phyloP scores from a whole-genome alignment of 2,888 invertebrate species.

The Eurois occulta region DNA sequence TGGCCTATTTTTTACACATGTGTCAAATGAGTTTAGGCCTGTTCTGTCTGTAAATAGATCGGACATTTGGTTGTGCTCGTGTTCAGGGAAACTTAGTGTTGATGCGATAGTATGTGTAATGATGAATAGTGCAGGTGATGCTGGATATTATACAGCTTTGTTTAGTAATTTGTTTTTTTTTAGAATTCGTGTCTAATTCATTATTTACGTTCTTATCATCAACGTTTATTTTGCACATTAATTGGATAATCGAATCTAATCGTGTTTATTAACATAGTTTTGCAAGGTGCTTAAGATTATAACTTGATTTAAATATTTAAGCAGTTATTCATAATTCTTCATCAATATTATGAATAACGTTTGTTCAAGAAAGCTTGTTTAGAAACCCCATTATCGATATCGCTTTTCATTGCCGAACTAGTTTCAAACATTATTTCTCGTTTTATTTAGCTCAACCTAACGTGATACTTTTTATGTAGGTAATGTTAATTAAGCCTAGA shows the following conservation, averaged over 20 bases:
- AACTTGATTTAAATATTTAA: not conserved
- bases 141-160: not conserved
- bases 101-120: constrained; percentile 6
- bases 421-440: constrained; percentile 6
- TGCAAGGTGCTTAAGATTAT: constrained; percentile 7
- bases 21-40: constrained; percentile 56
- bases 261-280: not conserved
- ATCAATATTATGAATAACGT: not conserved
- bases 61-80: constrained; percentile 25
- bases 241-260: constrained; percentile 4
- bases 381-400: not conserved
- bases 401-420: constrained; percentile 4
- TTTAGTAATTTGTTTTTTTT: constrained; percentile 2
- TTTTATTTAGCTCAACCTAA: constrained; percentile 7
- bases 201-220: not conserved
- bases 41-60: constrained; percentile 54
- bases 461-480: not conserved
- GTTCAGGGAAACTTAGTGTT: constrained; percentile 22
- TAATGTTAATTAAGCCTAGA: constrained; percentile 11
- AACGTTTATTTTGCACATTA: not conserved
- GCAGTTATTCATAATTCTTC: not conserved
- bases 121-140: not conserved
- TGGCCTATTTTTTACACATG: constrained; percentile 72
- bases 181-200: not conserved
- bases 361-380: not conserved